Conservation (phyloP, 2,888 invertebrate species). For the Linnaemya tessellans region DNA sequence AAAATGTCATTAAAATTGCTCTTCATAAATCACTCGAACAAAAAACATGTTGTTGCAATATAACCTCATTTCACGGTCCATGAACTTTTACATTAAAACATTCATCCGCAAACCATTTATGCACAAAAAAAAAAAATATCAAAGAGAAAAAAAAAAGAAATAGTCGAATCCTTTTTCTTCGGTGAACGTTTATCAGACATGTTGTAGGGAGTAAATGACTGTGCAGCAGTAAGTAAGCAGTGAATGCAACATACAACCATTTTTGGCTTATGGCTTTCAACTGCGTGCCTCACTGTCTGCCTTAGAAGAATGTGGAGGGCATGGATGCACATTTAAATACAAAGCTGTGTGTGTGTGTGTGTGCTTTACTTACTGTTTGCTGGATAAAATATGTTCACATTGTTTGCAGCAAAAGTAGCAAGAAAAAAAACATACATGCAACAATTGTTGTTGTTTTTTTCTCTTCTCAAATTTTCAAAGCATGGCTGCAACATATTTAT, state of each 20-base stretch:
- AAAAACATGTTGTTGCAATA: slow-evolving; percentile 76
- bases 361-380: slow-evolving; percentile 23
- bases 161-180: slow-evolving; percentile 31
- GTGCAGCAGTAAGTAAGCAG: slow-evolving; percentile 8
- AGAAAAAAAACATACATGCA: slow-evolving; percentile 10
- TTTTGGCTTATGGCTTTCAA: slow-evolving; percentile 48
- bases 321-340: not conserved
- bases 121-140: not conserved
- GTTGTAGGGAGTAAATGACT: slow-evolving; percentile 18
- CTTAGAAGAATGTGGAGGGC: slow-evolving; percentile 9
- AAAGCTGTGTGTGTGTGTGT: not conserved
- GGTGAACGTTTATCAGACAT: slow-evolving; percentile 44
- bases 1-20: slow-evolving; percentile 82
- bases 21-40: slow-evolving; percentile 80
- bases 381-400: slow-evolving; percentile 38
- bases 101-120: slow-evolving; percentile 40
- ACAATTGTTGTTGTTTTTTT: not conserved
- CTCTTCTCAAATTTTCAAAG: slow-evolving; percentile 1
- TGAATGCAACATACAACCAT: slow-evolving; percentile 32
- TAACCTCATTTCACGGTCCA: slow-evolving; percentile 82
- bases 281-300: slow-evolving; percentile 59
- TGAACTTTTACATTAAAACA: slow-evolving; percentile 75
- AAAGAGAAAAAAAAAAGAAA: not conserved
- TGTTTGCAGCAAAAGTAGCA: slow-evolving; percentile 17
- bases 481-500: slow-evolving; percentile 19